Evolutionary conservation across 2,113 vertebrate species (phyloP), one percentile per base, ranked within the genome.

Genomic region (Panthera tigris): DNA sequence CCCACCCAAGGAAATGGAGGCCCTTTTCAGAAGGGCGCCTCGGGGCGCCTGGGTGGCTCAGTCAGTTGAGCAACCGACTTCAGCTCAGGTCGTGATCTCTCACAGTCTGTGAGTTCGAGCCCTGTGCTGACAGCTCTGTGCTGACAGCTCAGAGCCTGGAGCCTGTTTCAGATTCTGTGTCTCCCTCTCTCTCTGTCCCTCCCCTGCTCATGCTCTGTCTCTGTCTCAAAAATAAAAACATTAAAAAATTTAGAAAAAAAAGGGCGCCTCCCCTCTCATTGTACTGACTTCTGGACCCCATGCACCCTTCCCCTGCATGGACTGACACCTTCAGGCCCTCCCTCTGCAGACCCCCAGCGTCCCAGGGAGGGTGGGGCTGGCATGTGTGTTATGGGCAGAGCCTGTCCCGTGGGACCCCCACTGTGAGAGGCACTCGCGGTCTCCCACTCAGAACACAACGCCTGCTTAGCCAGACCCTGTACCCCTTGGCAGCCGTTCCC

Each of bases 261-360:
- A 33, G 27, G 57, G 33, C 45, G 18, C 27, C n/a, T 33, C 82
- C 71, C 25, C 25, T 45, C 15, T 86, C 36, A n/a, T 39, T 13
- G 57, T 13, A 12, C 4, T 4, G 91, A 63, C 33, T 48, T 92
- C 66, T 69, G 3, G 18, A 33, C 41, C 7, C 29, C 45, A 1
- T 4, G 11, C 0, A 2, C 55, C 68, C 55, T 41, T 66, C n/a
- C 16, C 16, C 45, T 5, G 23, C 23, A 2, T 5, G 9, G 69
- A 6, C 84, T 8, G 11, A 25, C 1, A 0, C 65, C 74, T 8
- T 31, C n/a, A 41, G 41, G 68, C 14, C 19, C 21, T 74, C 45
- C 68, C 68, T 55, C 45, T 21, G 15, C 19, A 57, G 68, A 66
- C 57, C 4, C 83, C 71, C 7, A 0, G 29, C 15, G 41, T 55